A percentile compares a stretch with the other conserved stretches of the same genome.
Conservation (phyloP, 2,888 invertebrate genomes). For the Drosophila picticornis region DNA sequence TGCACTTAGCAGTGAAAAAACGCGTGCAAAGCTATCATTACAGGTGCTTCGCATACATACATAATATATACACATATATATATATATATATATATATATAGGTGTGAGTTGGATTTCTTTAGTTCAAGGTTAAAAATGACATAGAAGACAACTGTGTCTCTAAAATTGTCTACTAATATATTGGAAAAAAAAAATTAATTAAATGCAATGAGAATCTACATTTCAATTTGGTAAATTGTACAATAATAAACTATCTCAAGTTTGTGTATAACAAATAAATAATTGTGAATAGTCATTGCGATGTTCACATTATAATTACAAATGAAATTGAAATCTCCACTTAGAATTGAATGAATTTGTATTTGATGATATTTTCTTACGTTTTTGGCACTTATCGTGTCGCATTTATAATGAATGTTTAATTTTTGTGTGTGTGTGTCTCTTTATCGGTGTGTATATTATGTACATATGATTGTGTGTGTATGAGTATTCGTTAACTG, state of each 20-base stretch:
- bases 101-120: conserved; percentile 14
- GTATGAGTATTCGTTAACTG: conserved; percentile 66
- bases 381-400: conserved; percentile 53
- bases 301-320: conserved; percentile 46
- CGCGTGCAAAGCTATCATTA: conserved; percentile 47
- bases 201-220: conserved; percentile 6
- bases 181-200: conserved; percentile 5
- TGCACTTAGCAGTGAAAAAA: conserved; percentile 38
- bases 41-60: conserved; percentile 30
- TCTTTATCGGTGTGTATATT: conserved; percentile 4
- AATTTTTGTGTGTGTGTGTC: conserved; percentile 21
- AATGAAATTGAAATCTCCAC: conserved; percentile 66
- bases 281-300: conserved; percentile 1
- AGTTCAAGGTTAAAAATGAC: conserved; percentile 42
- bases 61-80: neutral
- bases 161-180: neutral
- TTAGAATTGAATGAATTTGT: conserved; percentile 62
- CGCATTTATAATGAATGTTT: conserved; percentile 41
- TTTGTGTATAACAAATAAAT: conserved; percentile 12
- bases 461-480: conserved; percentile 21
- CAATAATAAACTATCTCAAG: conserved; percentile 1
- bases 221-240: conserved; percentile 15
- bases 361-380: conserved; percentile 51
- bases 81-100: neutral
- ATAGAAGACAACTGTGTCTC: neutral